Evolutionary conservation across 1,140 invertebrate genomes (phyloP).

Genomic region (Drosophila pseudoobscura): DNA sequence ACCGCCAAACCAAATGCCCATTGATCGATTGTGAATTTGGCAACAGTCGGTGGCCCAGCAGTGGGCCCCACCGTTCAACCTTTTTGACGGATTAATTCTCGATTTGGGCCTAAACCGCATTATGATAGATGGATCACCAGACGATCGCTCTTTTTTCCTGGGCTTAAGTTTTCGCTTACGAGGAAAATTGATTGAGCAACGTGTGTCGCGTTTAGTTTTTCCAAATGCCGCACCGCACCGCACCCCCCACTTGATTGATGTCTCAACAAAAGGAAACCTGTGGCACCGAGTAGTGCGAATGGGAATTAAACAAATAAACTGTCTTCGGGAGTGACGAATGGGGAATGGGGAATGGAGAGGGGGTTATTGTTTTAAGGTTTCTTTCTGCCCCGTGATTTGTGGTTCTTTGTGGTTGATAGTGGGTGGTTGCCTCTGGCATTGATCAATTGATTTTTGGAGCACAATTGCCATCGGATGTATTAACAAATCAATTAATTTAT

Average conservation of each 20-base stretch:
- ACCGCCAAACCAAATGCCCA: constrained; percentile 38
- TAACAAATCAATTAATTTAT: constrained; percentile 33
- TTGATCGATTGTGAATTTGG: constrained; percentile 80
- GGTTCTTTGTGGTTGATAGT: not conserved
- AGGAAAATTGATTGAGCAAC: constrained; percentile 75
- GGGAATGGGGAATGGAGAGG: constrained; percentile 29
- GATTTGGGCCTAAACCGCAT: constrained; percentile 72
- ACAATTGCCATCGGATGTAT: constrained; percentile 39
- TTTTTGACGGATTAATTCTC: constrained; percentile 78
- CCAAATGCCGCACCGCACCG: constrained; percentile 32
- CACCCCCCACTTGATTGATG: constrained; percentile 62
- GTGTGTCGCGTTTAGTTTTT: constrained; percentile 33
- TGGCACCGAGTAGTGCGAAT: constrained; percentile 40
- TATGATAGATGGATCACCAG: constrained; percentile 73
- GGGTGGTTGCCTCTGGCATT: constrained; percentile 32
- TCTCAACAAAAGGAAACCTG: constrained; percentile 30
- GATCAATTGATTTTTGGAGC: constrained; percentile 31
- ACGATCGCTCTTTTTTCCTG: constrained; percentile 47
- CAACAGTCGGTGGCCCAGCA: constrained; percentile 37
- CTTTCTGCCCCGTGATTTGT: constrained; percentile 26
- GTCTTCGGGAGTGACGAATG: constrained; percentile 58
- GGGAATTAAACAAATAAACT: constrained; percentile 74
- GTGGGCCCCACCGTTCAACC: constrained; percentile 3
- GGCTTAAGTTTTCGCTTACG: constrained; percentile 70
- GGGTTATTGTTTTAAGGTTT: constrained; percentile 45